Conservation (phyloP, 2,797 vertebrate genomes). For the Parauchenoglanis punctatus region DNA sequence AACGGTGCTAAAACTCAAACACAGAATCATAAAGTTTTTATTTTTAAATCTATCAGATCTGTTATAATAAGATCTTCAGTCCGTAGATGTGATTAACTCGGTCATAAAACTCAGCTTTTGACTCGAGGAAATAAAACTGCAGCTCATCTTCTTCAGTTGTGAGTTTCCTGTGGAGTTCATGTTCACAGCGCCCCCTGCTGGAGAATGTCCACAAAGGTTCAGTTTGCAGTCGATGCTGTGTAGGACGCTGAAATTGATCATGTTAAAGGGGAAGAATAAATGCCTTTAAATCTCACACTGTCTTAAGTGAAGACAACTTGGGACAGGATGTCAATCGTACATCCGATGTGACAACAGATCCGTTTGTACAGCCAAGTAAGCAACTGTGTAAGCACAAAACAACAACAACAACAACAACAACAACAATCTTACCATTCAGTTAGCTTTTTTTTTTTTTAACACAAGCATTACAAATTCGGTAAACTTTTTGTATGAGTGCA, state of each 20-base stretch:
- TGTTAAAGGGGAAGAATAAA: neutral
- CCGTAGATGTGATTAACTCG: neutral
- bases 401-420: too few species aligned
- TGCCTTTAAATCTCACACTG: neutral
- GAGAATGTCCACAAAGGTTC: neutral
- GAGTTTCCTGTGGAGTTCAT: neutral
- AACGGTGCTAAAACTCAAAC: neutral
- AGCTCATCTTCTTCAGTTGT: neutral
- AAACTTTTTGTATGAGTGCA: neutral
- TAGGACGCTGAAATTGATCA: too few species aligned
- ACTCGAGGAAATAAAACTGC: neutral
- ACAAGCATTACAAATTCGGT: neutral
- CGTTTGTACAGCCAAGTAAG: too few species aligned
- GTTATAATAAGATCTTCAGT: neutral
- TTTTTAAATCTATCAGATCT: neutral
- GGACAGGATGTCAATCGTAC: neutral
- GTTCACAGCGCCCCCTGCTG: neutral
- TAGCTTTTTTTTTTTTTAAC: neutral
- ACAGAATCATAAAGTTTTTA: neutral
- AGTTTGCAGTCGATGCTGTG: neutral
- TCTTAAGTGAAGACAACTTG: neutral
- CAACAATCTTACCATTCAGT: neutral
- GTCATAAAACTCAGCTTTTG: neutral
- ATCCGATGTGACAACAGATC: too few species aligned
- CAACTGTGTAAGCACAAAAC: neutral